Evolutionary conservation across 2,113 vertebrate genomes (phyloP), one percentile per base, ranked within the genome.

Genomic region (Dunckerocampus dactyliophorus): DNA sequence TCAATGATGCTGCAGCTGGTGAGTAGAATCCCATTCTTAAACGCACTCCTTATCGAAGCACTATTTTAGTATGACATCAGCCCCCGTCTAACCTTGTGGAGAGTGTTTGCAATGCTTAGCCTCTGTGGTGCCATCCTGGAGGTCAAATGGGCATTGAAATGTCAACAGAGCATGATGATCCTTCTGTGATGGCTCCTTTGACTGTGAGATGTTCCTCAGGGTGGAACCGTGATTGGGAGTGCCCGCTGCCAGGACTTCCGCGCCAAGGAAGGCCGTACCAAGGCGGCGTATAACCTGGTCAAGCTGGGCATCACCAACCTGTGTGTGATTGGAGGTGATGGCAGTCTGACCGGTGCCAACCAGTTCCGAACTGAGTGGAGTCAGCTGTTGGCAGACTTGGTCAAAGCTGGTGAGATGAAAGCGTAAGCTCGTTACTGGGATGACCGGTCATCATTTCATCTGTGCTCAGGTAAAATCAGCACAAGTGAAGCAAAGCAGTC

Each of bases 1-100:
- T 98, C 95, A 14, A 98, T 94, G 88, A 98, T 98, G 86, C 82
- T 98, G 14, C 96, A 98, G 90, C 84, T 98, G 92, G 95, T 98
- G 85, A 69, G 93, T 87, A 31, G 8, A 47, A 43, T 14, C 1
- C 8, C 11, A 53, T 37, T 59, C 58, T 56, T 22, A 46, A 43
- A 21, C 57, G 7, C 8, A 59, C n/a, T 4, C 16, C 19, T 42
- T 21, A 53, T 60, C 14, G 34, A 43, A n/a, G 1, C 45, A 10
- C 47, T 48, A 22, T 50, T 58, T 63, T 66, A 60, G 28, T 64
- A 3, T 59, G 34, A 48, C 34, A 66, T 34, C 3, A 17, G 53
- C 5, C 50, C 46, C 42, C 7, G 39, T 53, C 3, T 62, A 50
- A 51, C 60, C 22, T 24, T 67, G 52, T 51, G 22, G n/a, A 9